A percentile compares a stretch with the other conserved stretches of the same genome.
Conservation (phyloP, 2,888 invertebrate genomes). For the Galerucella calmariensis region DNA sequence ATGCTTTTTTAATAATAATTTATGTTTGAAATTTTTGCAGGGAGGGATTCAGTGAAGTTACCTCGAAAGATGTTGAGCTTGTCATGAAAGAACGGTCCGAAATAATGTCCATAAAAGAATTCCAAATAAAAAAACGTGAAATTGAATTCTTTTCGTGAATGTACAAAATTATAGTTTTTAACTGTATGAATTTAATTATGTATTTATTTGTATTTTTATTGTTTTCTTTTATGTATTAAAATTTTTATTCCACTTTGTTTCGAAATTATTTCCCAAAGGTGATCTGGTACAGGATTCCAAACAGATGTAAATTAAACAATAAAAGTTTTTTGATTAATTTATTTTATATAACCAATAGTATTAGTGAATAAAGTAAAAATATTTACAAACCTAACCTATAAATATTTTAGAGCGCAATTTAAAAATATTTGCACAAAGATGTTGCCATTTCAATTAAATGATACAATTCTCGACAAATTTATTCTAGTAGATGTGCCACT, state of each 20-base stretch:
- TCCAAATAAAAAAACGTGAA: conserved; percentile 47
- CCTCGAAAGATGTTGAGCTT: conserved; percentile 46
- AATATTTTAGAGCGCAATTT: neutral
- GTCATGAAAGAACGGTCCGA: conserved; percentile 53
- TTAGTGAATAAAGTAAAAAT: conserved; percentile 27
- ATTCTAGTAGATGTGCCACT: neutral
- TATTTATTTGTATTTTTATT: conserved; percentile 39
- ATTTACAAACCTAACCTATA: conserved; percentile 29
- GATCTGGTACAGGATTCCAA: no score
- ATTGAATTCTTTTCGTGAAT: conserved; percentile 50
- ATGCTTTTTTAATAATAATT: neutral
- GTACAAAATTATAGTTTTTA: conserved; percentile 32
- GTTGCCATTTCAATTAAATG: conserved; percentile 9
- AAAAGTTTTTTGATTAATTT: conserved; percentile 13
- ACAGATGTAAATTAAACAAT: neutral
- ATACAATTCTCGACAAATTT: no score
- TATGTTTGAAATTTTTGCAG: conserved; percentile 37
- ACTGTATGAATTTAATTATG: conserved; percentile 20
- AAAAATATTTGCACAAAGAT: conserved; percentile 22
- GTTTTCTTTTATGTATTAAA: conserved; percentile 26
- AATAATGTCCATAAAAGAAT: conserved; percentile 46
- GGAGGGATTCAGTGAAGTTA: conserved; percentile 43
- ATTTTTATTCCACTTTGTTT: conserved; percentile 14
- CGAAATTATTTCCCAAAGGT: neutral
- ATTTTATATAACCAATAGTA: conserved; percentile 25